phyloP scores from a whole-genome alignment of 2,888 invertebrate species.

The Sphecodes monilicornis region DNA sequence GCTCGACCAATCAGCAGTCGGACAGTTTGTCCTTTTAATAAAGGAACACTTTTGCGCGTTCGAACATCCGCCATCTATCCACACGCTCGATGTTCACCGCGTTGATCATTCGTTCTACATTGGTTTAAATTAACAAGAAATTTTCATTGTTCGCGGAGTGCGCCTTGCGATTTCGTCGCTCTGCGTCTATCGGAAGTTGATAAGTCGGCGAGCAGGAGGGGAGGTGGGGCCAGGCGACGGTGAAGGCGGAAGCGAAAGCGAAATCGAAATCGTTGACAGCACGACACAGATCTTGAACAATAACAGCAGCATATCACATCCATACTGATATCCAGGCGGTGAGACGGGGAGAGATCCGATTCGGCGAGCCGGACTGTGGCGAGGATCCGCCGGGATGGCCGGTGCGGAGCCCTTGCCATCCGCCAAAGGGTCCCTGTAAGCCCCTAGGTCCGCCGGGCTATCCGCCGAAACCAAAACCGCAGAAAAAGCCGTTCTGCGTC shows the following conservation, averaged over 20 bases:
- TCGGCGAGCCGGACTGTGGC: conserved; percentile 76
- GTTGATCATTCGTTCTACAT: not conserved
- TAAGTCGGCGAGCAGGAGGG: conserved; percentile 25
- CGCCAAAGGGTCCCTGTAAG: conserved; percentile 75
- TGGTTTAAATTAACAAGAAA: not conserved
- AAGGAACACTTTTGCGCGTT: not conserved
- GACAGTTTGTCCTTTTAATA: not conserved
- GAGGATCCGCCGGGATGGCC: conserved; percentile 70
- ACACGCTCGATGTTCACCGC: not conserved
- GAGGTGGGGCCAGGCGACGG: conserved; percentile 52
- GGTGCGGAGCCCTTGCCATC: conserved; percentile 72
- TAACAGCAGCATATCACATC: conserved; percentile 30
- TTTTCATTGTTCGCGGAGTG: conserved; percentile 6
- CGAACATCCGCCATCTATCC: not conserved
- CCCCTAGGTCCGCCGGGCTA: conserved; percentile 75
- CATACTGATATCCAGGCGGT: conserved; percentile 45
- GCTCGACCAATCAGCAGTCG: not conserved
- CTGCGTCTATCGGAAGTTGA: not conserved
- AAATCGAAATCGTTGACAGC: not conserved
- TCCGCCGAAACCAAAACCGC: conserved; percentile 69
- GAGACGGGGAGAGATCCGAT: conserved; percentile 40
- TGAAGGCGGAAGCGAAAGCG: not conserved
- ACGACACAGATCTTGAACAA: not conserved
- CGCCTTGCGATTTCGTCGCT: not conserved
- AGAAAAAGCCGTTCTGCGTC: conserved; percentile 78